phyloP scores from a whole-genome alignment of 2,888 invertebrate species.

The Cantharis rufa region DNA sequence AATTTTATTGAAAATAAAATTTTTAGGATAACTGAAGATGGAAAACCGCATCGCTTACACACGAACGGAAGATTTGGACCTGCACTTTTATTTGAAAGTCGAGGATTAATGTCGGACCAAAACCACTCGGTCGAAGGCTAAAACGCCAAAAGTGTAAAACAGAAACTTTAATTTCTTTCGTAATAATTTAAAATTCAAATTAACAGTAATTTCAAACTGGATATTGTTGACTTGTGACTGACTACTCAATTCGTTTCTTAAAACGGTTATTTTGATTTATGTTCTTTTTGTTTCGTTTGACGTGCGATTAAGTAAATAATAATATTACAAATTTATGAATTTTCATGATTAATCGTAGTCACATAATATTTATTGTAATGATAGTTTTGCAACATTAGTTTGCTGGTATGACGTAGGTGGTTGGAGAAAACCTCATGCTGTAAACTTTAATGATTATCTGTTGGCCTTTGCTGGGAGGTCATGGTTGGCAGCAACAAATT shows the following conservation, averaged over 20 bases:
- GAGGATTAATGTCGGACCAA: neutral
- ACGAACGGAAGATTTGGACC: neutral
- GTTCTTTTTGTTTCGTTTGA: neutral
- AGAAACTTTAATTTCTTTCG: neutral
- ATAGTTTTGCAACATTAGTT: conserved; percentile 41
- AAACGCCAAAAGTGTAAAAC: neutral
- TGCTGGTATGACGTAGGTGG: conserved; percentile 46
- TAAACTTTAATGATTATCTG: conserved; percentile 49
- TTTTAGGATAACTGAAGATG: neutral
- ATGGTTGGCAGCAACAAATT: conserved; percentile 51
- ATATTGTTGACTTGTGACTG: neutral
- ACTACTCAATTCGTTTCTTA: neutral
- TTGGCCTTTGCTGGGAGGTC: conserved; percentile 48
- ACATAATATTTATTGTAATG: conserved; percentile 40
- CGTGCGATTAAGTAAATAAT: conserved; percentile 15
- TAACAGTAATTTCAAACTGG: neutral
- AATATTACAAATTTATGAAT: conserved; percentile 36
- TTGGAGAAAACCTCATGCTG: conserved; percentile 46
- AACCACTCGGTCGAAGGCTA: too few relatives aligned
- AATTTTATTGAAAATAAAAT: neutral
- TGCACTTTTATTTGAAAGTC: neutral
- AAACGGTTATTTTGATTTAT: neutral
- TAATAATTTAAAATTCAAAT: neutral
- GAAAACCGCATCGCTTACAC: neutral
- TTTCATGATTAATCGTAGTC: conserved; percentile 41